phyloP scores from a whole-genome alignment of 2,113 vertebrate species.

The Sphaerodactylus townsendi region DNA sequence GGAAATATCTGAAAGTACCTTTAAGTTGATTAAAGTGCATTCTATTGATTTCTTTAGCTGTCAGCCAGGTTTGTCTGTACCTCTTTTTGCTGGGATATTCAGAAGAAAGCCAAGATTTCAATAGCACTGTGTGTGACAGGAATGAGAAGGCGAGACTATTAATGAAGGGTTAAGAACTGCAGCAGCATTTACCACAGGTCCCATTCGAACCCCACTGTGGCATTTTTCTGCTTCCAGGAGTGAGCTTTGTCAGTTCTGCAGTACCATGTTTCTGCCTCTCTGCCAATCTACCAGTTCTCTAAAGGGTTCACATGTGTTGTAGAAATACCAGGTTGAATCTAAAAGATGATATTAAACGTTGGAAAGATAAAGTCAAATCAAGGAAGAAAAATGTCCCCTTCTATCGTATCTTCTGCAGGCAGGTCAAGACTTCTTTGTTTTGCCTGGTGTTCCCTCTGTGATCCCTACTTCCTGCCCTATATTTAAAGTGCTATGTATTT shows the following conservation, averaged over 20 bases:
- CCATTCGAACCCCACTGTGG: too few species aligned
- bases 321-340: too few species aligned
- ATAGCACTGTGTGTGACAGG: neutral
- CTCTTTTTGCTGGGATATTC: neutral
- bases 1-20: neutral
- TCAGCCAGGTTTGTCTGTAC: neutral
- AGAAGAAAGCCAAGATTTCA: neutral
- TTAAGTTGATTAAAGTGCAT: slow-evolving; percentile 1
- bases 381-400: neutral
- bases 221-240: too few species aligned
- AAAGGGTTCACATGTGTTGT: too few species aligned
- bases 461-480: too few species aligned
- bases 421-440: too few species aligned
- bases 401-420: too few species aligned
- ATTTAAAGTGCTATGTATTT: too few species aligned
- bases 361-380: neutral
- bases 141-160: neutral
- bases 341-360: neutral
- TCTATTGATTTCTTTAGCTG: neutral
- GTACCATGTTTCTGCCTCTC: neutral
- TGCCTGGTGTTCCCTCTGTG: too few species aligned
- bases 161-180: neutral
- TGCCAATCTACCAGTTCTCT: neutral
- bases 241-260: neutral
- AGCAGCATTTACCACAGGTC: neutral